phyloP scores from a whole-genome alignment of 2,113 vertebrate species.

The Anseranas semipalmata region DNA sequence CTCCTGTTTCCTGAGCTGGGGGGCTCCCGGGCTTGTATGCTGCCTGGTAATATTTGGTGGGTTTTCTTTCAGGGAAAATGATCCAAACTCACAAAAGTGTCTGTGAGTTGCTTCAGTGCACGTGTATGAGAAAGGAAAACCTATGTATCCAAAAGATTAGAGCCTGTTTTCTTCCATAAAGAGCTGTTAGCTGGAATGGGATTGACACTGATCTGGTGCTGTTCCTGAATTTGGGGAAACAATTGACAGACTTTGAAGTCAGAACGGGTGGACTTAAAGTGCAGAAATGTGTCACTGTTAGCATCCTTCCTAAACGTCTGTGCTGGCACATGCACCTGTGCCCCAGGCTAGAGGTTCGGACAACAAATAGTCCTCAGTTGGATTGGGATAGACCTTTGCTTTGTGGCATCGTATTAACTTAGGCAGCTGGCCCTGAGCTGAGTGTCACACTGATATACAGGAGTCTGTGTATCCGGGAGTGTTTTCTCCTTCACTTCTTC shows the following conservation, averaged over 20 bases:
- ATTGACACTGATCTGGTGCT: background rate
- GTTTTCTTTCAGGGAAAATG: background rate
- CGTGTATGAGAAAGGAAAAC: background rate
- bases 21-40: background rate
- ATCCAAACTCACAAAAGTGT: background rate
- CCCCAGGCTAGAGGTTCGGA: background rate
- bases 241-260: background rate
- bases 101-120: background rate
- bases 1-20: constrained; percentile 13
- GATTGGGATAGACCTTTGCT: background rate
- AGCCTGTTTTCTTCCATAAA: background rate
- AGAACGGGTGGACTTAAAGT: background rate
- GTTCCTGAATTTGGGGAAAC: background rate
- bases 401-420: background rate
- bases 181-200: background rate
- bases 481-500: background rate
- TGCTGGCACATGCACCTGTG: background rate
- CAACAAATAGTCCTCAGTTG: background rate
- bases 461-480: background rate
- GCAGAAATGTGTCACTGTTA: background rate
- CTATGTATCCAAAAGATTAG: background rate
- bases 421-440: background rate
- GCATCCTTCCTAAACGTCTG: background rate
- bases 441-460: background rate
- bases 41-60: background rate